Percentiles rank a stretch among this genome's conserved stretches.
phyloP scores from a whole-genome alignment of 1,140 invertebrate species.

The Helicoverpa armigera region DNA sequence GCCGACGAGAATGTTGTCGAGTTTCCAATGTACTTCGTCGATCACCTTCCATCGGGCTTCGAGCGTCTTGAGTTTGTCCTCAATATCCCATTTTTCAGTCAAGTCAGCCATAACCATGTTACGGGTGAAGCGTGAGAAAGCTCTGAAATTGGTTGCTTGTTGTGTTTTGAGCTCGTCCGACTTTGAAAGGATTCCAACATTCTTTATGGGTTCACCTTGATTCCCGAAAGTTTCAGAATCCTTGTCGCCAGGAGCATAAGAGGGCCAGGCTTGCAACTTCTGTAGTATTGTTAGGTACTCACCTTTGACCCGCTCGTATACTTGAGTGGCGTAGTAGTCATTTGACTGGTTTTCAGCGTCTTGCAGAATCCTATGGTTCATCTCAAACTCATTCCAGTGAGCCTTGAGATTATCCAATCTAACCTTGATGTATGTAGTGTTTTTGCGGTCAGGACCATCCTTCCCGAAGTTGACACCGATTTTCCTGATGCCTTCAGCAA shows the following conservation, averaged over 20 bases:
- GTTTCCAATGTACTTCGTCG: slow-evolving; percentile 40
- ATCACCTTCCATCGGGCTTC: slow-evolving; percentile 44
- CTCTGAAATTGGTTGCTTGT: slow-evolving; percentile 50
- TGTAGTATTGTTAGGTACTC: slow-evolving; percentile 1
- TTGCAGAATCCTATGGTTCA: background rate
- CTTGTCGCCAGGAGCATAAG: background rate
- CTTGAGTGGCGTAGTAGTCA: background rate
- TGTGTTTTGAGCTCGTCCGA: background rate
- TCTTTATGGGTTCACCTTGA: background rate
- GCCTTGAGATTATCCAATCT: slow-evolving; percentile 11
- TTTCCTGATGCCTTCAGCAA: slow-evolving; percentile 15
- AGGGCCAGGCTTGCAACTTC: slow-evolving; percentile 1
- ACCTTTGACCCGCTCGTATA: background rate
- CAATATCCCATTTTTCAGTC: slow-evolving; percentile 49
- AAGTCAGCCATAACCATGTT: slow-evolving; percentile 41
- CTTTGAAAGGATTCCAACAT: background rate
- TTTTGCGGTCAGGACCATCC: slow-evolving; percentile 15
- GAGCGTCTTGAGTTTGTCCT: slow-evolving; percentile 39
- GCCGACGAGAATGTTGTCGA: slow-evolving; percentile 47
- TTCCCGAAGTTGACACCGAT: slow-evolving; percentile 7
- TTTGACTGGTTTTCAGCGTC: background rate
- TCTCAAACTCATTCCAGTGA: slow-evolving; percentile 10
- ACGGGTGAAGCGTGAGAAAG: slow-evolving; percentile 36
- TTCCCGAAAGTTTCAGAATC: background rate
- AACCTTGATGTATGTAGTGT: background rate